Evolutionary conservation across 2,797 vertebrate species (phyloP).

Genomic region (Tamandua tetradactyla): DNA sequence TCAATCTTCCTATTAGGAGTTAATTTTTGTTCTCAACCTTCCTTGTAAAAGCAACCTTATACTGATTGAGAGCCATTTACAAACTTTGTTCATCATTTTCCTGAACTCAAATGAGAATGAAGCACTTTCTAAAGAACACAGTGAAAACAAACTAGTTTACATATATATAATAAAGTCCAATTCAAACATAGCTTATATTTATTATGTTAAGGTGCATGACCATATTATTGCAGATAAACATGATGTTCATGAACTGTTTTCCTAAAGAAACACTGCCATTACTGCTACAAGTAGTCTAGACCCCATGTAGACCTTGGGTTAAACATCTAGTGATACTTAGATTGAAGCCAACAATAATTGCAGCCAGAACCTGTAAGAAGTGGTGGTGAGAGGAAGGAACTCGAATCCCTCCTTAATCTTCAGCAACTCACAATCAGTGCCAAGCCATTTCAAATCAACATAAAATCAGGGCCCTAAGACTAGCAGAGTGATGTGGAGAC

Average conservation of each 20-base stretch:
- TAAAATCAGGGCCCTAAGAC: background rate
- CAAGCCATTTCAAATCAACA: background rate
- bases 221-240: background rate
- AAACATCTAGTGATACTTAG: background rate
- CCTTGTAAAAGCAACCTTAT: background rate
- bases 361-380: background rate
- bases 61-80: background rate
- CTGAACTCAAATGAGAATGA: background rate
- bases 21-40: background rate
- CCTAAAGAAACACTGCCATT: background rate
- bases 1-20: background rate
- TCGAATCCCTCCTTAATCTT: background rate
- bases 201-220: background rate
- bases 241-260: background rate
- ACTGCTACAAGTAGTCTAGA: background rate
- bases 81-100: background rate
- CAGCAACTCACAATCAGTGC: background rate
- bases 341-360: background rate
- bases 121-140: conserved; percentile 6
- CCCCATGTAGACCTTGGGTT: background rate
- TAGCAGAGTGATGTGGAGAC: background rate
- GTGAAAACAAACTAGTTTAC: background rate
- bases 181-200: background rate
- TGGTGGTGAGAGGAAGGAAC: background rate
- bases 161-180: background rate